These are phyloP conservation scores for Umimayanthus chanpuru DNA, from an alignment of 92 coral and sea anemone species.

Conservation along the genomic window DNA sequence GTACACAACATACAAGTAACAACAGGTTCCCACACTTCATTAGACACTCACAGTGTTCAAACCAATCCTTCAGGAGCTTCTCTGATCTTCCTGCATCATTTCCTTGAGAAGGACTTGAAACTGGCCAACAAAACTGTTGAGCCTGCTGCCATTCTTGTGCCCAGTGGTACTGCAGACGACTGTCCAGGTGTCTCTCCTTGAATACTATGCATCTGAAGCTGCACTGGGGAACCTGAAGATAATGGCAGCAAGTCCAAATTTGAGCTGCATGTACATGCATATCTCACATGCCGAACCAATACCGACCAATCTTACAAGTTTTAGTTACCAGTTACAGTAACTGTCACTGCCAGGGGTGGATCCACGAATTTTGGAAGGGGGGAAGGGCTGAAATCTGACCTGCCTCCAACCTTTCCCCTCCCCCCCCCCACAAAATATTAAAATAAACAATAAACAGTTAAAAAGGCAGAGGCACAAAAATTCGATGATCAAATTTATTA, in stretches of 20 bases:
- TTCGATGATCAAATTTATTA: too few relatives aligned
- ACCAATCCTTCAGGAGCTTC: slow-evolving; percentile 11
- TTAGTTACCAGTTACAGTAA: too few relatives aligned
- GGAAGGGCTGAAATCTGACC: too few relatives aligned
- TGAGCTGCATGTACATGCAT: not conserved
- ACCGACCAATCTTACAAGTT: too few relatives aligned
- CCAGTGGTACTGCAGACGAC: slow-evolving; percentile 67
- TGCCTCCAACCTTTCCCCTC: too few relatives aligned
- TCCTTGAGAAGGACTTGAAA: not conserved
- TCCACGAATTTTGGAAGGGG: too few relatives aligned
- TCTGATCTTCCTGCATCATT: not conserved
- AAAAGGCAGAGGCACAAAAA: too few relatives aligned
- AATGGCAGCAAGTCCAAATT: not conserved
- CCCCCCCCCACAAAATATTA: too few relatives aligned
- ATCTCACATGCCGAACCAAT: not conserved
- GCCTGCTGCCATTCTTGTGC: slow-evolving; percentile 72
- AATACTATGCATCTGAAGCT: slow-evolving; percentile 52
- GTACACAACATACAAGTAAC: not conserved
- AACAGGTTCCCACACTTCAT: not conserved
- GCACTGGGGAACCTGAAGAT: slow-evolving; percentile 62
- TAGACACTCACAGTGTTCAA: slow-evolving; percentile 7
- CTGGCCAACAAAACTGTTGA: slow-evolving; percentile 14
- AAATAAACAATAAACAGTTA: too few relatives aligned
- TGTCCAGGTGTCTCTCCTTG: slow-evolving; percentile 30
- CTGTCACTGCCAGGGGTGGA: not conserved